These are phyloP conservation scores for Drosophila ogumai DNA, from an alignment of 1,140 invertebrate genomes.

Conservation along the genomic window DNA sequence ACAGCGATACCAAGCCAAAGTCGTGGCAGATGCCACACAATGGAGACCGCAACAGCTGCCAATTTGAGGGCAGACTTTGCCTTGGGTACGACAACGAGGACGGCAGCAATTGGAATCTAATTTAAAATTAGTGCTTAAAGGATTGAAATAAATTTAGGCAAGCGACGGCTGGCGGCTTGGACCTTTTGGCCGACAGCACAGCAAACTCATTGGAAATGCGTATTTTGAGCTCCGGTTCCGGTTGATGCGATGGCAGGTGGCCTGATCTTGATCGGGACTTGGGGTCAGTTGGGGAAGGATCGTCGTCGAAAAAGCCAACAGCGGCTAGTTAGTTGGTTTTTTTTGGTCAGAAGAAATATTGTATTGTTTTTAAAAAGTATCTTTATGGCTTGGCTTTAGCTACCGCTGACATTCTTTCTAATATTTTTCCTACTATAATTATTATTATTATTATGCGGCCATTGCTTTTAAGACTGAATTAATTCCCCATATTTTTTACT, in stretches of 20 bases:
- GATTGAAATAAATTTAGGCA: conserved; percentile 81
- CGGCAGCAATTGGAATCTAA: conserved; percentile 76
- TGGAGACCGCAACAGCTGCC: conserved; percentile 67
- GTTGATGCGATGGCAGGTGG: conserved; percentile 66
- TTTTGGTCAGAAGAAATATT: neutral
- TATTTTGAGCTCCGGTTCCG: conserved; percentile 59
- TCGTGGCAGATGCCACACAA: conserved; percentile 62
- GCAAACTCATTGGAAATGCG: conserved; percentile 74
- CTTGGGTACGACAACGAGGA: conserved; percentile 6
- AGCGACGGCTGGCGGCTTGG: conserved; percentile 54
- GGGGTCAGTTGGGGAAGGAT: neutral
- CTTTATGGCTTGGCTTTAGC: neutral
- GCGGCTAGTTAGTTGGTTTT: neutral
- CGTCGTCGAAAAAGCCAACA: neutral
- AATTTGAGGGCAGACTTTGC: conserved; percentile 10
- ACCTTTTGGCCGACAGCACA: conserved; percentile 25
- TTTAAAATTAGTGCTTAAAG: conserved; percentile 83
- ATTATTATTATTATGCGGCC: neutral
- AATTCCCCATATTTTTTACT: conserved; percentile 18
- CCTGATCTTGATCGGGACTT: conserved; percentile 59
- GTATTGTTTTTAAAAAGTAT: neutral
- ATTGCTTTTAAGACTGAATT: conserved; percentile 10
- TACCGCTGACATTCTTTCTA: neutral
- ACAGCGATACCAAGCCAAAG: conserved; percentile 4
- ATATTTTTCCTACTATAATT: neutral